Percentiles rank a stretch among this genome's conserved stretches.
Conservation (phyloP, 2,113 vertebrate genomes). For the Megaceryle maxima region DNA sequence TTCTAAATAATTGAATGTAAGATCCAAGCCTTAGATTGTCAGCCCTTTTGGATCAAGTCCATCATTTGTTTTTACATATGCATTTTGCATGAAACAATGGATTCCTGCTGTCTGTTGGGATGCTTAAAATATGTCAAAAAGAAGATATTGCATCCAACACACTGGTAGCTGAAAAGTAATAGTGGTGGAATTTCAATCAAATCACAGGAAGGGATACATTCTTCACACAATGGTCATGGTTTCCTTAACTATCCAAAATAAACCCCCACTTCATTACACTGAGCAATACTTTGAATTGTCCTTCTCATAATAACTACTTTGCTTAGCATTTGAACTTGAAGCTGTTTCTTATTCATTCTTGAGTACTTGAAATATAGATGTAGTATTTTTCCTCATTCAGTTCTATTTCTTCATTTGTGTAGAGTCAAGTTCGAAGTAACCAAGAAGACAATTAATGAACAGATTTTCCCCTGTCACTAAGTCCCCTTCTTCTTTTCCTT, state of each 20-base stretch:
- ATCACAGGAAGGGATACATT: background rate
- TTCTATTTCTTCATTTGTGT: background rate
- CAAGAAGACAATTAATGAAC: background rate
- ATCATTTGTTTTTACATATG: background rate
- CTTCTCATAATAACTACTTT: background rate
- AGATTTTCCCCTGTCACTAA: background rate
- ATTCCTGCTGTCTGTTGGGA: background rate
- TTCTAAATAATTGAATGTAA: background rate
- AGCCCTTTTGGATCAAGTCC: background rate
- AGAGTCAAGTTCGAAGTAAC: background rate
- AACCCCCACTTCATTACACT: background rate
- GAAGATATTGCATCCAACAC: background rate
- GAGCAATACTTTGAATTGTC: background rate
- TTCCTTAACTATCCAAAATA: conserved; percentile 14
- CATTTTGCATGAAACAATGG: background rate
- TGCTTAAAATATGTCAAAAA: background rate
- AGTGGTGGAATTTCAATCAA: background rate
- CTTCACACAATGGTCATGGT: background rate
- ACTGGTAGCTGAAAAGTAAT: background rate
- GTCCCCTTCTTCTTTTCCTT: background rate
- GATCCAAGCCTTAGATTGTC: background rate
- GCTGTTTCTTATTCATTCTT: background rate
- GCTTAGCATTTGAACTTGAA: background rate
- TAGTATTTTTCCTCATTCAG: background rate
- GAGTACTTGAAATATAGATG: background rate